phyloP scores from a whole-genome alignment of 2,888 invertebrate species.

The Eugnorisma glareosa region DNA sequence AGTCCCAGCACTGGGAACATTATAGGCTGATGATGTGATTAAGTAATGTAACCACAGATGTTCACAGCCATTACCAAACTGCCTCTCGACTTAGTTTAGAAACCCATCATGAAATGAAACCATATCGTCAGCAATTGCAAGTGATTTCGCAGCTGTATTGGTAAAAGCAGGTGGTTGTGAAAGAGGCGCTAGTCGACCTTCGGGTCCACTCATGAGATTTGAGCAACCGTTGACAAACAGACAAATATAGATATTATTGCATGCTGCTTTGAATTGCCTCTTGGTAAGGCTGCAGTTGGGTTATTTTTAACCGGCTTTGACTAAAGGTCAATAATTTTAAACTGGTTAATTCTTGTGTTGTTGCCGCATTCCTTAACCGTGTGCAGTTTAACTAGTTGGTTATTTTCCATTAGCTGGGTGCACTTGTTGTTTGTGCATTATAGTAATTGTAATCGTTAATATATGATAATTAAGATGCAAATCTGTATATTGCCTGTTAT shows the following conservation, averaged over 20 bases:
- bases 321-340: background rate
- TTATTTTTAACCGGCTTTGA: background rate
- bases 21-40: background rate
- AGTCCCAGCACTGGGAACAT: background rate
- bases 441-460: background rate
- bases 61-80: conserved; percentile 27
- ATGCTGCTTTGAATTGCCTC: conserved; percentile 35
- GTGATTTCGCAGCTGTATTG: conserved; percentile 54
- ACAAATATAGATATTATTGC: conserved; percentile 57
- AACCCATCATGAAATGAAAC: conserved; percentile 41
- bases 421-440: background rate
- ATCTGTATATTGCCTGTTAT: background rate
- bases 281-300: conserved; percentile 3
- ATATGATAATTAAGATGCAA: background rate
- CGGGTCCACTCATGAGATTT: conserved; percentile 53
- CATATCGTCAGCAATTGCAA: conserved; percentile 25
- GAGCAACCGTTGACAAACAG: conserved; percentile 60
- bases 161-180: conserved; percentile 58
- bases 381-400: background rate
- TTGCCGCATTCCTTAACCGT: background rate
- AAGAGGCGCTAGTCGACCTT: conserved; percentile 60
- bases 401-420: background rate
- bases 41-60: conserved; percentile 2
- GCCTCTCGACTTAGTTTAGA: conserved; percentile 23
- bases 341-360: background rate